Conservation (phyloP, 2,888 invertebrate species). For the Boloria selene region DNA sequence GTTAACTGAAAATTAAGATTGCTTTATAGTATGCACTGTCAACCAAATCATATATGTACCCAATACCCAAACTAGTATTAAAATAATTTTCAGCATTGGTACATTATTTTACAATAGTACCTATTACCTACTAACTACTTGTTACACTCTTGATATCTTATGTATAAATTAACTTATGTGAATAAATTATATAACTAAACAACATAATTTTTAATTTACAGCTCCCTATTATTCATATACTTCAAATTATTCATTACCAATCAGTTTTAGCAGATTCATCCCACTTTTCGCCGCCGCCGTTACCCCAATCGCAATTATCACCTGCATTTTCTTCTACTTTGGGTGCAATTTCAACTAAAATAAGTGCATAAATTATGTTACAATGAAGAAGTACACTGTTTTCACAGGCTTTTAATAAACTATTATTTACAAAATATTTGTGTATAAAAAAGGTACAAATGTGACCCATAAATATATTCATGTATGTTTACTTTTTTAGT, state of each 20-base stretch:
- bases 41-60: not conserved
- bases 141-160: no score
- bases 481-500: no score
- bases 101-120: no score
- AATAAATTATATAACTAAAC: no score
- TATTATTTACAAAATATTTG: not conserved
- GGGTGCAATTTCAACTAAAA: conserved; percentile 19
- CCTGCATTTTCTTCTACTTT: conserved; percentile 21
- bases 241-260: conserved; percentile 6
- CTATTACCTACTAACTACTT: no score
- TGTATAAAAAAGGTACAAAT: no score
- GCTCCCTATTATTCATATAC: not conserved
- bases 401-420: no score
- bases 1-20: conserved; percentile 9
- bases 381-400: no score
- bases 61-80: not conserved
- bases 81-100: not conserved
- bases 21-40: not conserved
- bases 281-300: conserved; percentile 52
- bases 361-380: not conserved
- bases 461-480: no score
- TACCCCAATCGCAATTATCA: conserved; percentile 49
- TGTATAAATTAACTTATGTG: no score
- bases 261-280: conserved; percentile 35
- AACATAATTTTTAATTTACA: no score